These are phyloP conservation scores for Holacanthus passer DNA, from an alignment of 2,113 vertebrate genomes.

Conservation along the genomic window DNA sequence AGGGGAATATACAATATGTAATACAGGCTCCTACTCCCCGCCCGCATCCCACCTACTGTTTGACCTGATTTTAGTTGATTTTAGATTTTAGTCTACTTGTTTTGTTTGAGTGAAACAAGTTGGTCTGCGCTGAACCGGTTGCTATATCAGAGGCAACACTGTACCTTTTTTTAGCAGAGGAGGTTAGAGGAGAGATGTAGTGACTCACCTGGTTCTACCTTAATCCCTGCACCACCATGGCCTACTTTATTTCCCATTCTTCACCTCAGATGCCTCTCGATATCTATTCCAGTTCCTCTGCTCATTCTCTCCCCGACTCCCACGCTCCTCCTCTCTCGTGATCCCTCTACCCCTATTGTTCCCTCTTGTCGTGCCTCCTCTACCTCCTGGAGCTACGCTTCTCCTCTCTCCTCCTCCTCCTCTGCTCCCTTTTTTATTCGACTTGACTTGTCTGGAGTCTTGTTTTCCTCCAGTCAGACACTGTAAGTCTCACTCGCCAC, in stretches of 20 bases:
- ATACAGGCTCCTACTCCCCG: slow-evolving; percentile 44
- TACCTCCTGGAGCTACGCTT: neutral
- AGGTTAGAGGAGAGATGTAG: slow-evolving; percentile 32
- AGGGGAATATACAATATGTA: slow-evolving; percentile 9
- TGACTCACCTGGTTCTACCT: slow-evolving; percentile 57
- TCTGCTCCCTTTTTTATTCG: slow-evolving; percentile 9
- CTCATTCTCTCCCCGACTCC: neutral
- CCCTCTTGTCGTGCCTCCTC: slow-evolving; percentile 1
- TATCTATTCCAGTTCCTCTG: slow-evolving; percentile 26
- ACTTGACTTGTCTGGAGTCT: slow-evolving; percentile 50
- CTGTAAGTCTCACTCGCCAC: slow-evolving; percentile 31
- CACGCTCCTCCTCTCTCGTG: neutral
- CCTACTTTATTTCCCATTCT: slow-evolving; percentile 39
- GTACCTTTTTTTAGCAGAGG: slow-evolving; percentile 30
- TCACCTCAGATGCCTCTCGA: slow-evolving; percentile 21
- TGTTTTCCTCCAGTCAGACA: slow-evolving; percentile 51
- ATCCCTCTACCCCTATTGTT: neutral
- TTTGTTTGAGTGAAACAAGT: slow-evolving; percentile 32
- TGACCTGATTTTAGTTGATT: slow-evolving; percentile 53
- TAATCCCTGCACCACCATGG: slow-evolving; percentile 30
- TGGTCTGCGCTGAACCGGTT: slow-evolving; percentile 25
- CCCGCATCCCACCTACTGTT: slow-evolving; percentile 54
- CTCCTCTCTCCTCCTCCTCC: neutral
- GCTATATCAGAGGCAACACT: slow-evolving; percentile 1
- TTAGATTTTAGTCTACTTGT: slow-evolving; percentile 22